These are phyloP conservation scores for Melanotaenia duboulayi DNA, from an alignment of 2,113 vertebrate genomes.

Conservation along the genomic window DNA sequence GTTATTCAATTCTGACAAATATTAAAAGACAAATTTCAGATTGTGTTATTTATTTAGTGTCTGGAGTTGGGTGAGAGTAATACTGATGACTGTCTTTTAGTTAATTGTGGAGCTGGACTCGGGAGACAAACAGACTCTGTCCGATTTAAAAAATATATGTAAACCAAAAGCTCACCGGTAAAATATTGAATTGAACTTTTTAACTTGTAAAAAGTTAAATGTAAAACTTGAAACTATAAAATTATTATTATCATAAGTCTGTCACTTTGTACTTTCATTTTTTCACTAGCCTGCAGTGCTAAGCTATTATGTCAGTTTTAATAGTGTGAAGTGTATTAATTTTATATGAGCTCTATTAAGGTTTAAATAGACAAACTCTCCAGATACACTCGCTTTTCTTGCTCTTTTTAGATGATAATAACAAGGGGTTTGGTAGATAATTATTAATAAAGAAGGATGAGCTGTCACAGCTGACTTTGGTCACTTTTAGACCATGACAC, in stretches of 20 bases:
- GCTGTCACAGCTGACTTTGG: conserved; percentile 24
- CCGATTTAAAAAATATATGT: too few relatives aligned
- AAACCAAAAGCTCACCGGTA: too few relatives aligned
- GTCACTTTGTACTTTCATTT: not conserved
- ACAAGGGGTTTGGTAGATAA: conserved; percentile 16
- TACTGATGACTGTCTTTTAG: too few relatives aligned
- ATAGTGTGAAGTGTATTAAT: not conserved
- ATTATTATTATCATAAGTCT: not conserved
- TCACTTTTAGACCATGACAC: conserved; percentile 24
- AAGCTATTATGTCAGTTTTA: not conserved
- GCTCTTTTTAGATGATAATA: conserved; percentile 4
- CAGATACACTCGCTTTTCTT: conserved; percentile 5
- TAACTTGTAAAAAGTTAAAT: not conserved
- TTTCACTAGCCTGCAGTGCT: too few relatives aligned
- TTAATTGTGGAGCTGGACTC: too few relatives aligned
- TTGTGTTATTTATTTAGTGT: too few relatives aligned
- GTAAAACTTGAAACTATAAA: too few relatives aligned
- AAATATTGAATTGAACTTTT: too few relatives aligned
- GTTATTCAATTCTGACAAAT: not conserved
- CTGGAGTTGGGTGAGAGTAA: too few relatives aligned
- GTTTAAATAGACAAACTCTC: conserved; percentile 6
- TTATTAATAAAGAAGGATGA: conserved; percentile 27
- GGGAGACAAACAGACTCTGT: too few relatives aligned
- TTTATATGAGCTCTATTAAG: not conserved
- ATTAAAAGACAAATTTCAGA: too few relatives aligned